Conservation (phyloP, 2,113 vertebrate species). For the Dissostichus mawsoni region DNA sequence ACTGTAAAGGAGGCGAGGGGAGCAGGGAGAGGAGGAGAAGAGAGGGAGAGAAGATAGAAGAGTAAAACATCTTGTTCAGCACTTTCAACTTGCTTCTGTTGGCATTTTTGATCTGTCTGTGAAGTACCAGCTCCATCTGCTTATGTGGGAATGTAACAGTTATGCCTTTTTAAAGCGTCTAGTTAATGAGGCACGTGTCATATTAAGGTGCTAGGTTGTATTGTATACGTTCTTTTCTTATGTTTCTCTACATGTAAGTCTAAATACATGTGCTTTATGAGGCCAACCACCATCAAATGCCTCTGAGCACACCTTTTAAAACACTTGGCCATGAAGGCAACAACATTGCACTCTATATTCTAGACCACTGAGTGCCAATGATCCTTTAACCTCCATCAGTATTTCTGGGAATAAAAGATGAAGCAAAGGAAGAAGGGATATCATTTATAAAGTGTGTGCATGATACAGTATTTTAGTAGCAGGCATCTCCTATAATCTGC, state of each 20-base stretch:
- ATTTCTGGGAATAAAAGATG: background rate
- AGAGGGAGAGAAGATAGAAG: constrained; percentile 36
- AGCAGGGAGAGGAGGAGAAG: constrained; percentile 24
- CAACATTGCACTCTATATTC: background rate
- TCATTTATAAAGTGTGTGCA: background rate
- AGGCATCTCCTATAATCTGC: constrained; percentile 18
- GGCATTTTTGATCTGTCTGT: constrained; percentile 18
- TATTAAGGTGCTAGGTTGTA: background rate
- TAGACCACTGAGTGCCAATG: background rate
- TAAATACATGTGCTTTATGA: background rate
- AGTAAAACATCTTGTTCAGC: constrained; percentile 68
- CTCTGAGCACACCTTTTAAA: background rate
- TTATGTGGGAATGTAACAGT: background rate
- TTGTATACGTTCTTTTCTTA: background rate
- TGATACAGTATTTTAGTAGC: background rate
- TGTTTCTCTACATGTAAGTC: background rate
- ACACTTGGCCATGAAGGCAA: background rate
- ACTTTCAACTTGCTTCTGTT: constrained; percentile 41
- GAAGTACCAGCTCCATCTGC: background rate
- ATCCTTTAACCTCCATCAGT: background rate
- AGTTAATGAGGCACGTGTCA: background rate
- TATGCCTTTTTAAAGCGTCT: background rate
- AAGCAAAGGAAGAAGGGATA: background rate
- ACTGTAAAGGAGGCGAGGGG: constrained; percentile 46
- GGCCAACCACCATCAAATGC: no score